Base-by-base conservation (phyloP, 1,140 invertebrate genomes). In the Brevipalpus yothersi region DNA sequence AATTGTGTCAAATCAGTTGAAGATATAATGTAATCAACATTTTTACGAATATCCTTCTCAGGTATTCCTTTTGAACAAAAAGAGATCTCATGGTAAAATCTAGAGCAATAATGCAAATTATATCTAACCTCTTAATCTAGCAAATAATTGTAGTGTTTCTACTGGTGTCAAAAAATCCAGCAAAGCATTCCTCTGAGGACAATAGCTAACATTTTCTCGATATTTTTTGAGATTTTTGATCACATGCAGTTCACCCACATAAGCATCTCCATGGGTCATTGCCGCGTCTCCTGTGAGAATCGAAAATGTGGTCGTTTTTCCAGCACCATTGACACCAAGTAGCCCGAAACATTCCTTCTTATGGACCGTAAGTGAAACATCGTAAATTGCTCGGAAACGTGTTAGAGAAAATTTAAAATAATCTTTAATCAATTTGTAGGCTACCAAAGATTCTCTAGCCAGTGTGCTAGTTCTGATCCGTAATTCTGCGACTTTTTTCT, bases 361-460 rank as follows among this genome's bases (percentile, higher is more conserved):
- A 12, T 75, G 72, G n/a, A 78, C 75, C 8, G 70, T 77, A 58
- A 86, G 76, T 67, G 77, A 80, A 0, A 87, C 67, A 65, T 82
- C 77, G 63, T 82, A 76, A 0, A 65, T 61, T 11, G 63, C 63
- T 31, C 31, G 17, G 19, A 63, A 60, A 17, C 43, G n/a, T 4
- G 12, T 31, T 31, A 31, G 5, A 5, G 31, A 31, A 31, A 31
- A 31, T 2, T 31, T 31, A 31, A 31, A 13, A 45, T 15, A 45
- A 45, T 45, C 43, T 45, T 45, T 45, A 9, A 13, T 45, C n/a
- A 45, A 45, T 45, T 10, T 13, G 10, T 45, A 15, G 12, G n/a
- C 43, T 4, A 45, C 43, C n/a, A 45, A 10, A 45, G 43, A 13
- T 10, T 45, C 43, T 15, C 4, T 2, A 9, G 12, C 43, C 43